These are phyloP conservation scores for Sphaerophoria rueppellii DNA, from an alignment of 2,888 invertebrate species.

Conservation along the genomic window DNA sequence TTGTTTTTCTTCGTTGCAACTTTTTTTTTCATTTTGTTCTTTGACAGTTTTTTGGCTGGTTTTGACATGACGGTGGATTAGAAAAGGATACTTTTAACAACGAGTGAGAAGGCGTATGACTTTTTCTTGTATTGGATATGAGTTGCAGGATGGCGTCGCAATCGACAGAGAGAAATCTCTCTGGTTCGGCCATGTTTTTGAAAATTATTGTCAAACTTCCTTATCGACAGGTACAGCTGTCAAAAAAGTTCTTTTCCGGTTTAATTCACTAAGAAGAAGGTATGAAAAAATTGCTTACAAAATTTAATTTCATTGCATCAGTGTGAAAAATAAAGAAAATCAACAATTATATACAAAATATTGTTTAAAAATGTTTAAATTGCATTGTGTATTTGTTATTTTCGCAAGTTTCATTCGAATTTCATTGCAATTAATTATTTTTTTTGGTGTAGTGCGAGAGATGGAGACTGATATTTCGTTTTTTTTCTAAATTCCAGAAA, in stretches of 20 bases:
- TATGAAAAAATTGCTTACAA: constrained; percentile 76
- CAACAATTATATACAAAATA: constrained; percentile 42
- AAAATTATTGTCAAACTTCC: constrained; percentile 3
- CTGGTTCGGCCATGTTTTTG: neutral
- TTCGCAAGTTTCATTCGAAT: constrained; percentile 56
- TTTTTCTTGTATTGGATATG: constrained; percentile 16
- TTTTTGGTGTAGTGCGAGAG: constrained; percentile 46
- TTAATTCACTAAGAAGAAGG: constrained; percentile 81
- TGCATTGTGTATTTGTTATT: constrained; percentile 63
- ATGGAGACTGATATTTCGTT: constrained; percentile 74
- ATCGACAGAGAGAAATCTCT: neutral
- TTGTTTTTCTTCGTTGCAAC: constrained; percentile 63
- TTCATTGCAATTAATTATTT: constrained; percentile 54
- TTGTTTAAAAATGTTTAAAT: constrained; percentile 60
- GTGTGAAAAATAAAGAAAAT: constrained; percentile 61
- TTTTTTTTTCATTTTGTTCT: constrained; percentile 29
- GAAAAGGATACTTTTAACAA: neutral
- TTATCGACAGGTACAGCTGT: constrained; percentile 75
- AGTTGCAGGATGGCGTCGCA: constrained; percentile 29
- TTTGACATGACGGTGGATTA: constrained; percentile 24
- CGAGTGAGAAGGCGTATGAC: constrained; percentile 5
- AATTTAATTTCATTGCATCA: constrained; percentile 78
- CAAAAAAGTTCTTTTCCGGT: constrained; percentile 81
- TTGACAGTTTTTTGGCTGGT: neutral
- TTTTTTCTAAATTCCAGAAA: constrained; percentile 77